A percentile compares a stretch with the other conserved stretches of the same genome.
phyloP scores from a whole-genome alignment of 2,797 vertebrate species.

The Emys orbicularis region DNA sequence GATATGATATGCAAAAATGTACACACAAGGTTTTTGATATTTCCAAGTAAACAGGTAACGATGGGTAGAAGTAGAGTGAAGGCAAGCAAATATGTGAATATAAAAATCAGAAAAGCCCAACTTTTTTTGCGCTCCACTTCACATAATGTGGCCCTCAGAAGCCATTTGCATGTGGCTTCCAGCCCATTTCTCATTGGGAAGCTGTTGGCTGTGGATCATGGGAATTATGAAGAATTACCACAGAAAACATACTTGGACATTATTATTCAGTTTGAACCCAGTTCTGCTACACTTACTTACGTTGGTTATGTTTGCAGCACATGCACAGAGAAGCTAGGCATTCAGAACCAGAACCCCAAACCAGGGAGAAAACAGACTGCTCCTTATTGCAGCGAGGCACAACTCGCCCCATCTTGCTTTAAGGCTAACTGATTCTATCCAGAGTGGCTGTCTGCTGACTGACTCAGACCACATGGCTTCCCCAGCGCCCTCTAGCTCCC shows the following conservation, averaged over 20 bases:
- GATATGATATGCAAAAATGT: background rate
- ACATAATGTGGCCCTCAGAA: background rate
- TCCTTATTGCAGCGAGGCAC: background rate
- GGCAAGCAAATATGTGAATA: background rate
- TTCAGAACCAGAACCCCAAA: background rate
- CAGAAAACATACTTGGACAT: background rate
- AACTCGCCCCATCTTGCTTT: background rate
- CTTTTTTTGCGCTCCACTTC: background rate
- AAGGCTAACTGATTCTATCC: background rate
- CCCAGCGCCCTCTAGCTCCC: background rate
- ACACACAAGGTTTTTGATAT: background rate
- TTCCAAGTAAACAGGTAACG: background rate
- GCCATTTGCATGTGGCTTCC: background rate
- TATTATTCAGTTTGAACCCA: background rate
- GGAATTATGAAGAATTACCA: background rate
- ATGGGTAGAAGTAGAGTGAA: background rate
- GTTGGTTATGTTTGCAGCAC: background rate
- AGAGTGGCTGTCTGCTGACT: background rate
- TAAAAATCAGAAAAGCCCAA: rapidly evolving
- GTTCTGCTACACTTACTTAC: background rate
- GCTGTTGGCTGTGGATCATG: background rate
- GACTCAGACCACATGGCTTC: background rate
- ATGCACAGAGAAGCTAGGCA: background rate
- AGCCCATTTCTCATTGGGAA: background rate
- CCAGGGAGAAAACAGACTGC: background rate